A percentile compares a stretch with the other conserved stretches of the same genome.
These are phyloP conservation scores for Ectemnius continuus DNA, from an alignment of 2,888 invertebrate genomes.

Conservation along the genomic window DNA sequence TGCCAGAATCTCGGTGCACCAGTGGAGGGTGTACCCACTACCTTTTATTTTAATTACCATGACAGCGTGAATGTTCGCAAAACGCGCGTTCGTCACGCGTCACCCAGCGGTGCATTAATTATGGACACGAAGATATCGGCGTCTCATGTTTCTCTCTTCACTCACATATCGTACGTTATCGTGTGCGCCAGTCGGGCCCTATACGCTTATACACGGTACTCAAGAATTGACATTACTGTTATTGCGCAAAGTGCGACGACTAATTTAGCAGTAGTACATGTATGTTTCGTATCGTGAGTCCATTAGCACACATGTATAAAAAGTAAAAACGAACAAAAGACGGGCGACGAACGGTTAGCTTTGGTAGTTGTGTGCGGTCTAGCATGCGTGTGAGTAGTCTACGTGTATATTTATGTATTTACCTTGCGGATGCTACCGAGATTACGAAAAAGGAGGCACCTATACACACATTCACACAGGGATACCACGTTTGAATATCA, in stretches of 20 bases:
- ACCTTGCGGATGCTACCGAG: conserved; percentile 39
- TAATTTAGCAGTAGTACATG: conserved; percentile 35
- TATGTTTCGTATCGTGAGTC: conserved; percentile 29
- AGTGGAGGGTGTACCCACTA: conserved; percentile 3
- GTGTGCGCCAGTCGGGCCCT: conserved; percentile 21
- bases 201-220: conserved; percentile 31
- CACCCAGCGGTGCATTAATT: background rate
- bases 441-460: background rate
- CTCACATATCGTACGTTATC: conserved; percentile 25
- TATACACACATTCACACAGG: background rate
- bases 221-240: conserved; percentile 33
- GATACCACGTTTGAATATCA: background rate
- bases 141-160: conserved; percentile 8
- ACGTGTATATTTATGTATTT: conserved; percentile 44
- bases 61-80: conserved; percentile 37
- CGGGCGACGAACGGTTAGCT: conserved; percentile 17
- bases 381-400: conserved; percentile 32
- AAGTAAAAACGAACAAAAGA: conserved; percentile 31
- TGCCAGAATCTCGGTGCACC: conserved; percentile 39
- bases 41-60: conserved; percentile 38
- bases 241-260: conserved; percentile 22
- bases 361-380: conserved; percentile 25
- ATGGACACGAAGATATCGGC: background rate
- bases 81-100: conserved; percentile 10
- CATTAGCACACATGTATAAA: conserved; percentile 21